Percentiles rank a stretch among this genome's conserved stretches.
phyloP scores from a whole-genome alignment of 1,140 invertebrate genomes.

The Brachionus angularis region DNA sequence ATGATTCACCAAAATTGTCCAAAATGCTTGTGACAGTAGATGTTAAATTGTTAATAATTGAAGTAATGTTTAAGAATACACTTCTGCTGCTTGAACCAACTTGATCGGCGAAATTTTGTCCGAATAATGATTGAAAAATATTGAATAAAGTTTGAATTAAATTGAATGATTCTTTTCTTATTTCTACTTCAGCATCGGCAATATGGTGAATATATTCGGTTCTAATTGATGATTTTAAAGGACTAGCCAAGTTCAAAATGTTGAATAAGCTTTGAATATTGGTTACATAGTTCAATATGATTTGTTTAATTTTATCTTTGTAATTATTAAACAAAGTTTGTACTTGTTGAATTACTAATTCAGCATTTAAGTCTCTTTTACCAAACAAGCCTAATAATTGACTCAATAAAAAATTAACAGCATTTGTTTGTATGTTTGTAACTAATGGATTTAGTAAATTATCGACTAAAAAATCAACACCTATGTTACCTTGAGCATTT shows the following conservation, averaged over 20 bases:
- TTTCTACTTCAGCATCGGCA: background rate
- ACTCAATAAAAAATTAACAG: background rate
- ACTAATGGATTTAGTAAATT: conserved; percentile 13
- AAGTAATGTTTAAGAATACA: background rate
- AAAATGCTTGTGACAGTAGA: conserved; percentile 1
- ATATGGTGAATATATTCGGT: conserved; percentile 1
- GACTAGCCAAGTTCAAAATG: conserved; percentile 7
- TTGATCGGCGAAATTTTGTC: conserved; percentile 1
- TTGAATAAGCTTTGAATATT: conserved; percentile 17
- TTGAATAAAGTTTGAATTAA: conserved; percentile 2
- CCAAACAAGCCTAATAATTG: background rate
- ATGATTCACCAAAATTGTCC: conserved; percentile 20
- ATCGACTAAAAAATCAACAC: conserved; percentile 26
- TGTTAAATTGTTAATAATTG: conserved; percentile 9
- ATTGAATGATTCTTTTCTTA: background rate
- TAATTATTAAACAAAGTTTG: conserved; percentile 1
- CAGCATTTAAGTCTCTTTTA: conserved; percentile 3
- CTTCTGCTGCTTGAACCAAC: conserved; percentile 11
- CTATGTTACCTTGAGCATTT: conserved; percentile 22
- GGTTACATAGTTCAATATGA: background rate
- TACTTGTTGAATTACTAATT: conserved; percentile 7
- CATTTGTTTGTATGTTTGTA: background rate
- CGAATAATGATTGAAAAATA: conserved; percentile 7
- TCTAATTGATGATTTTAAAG: background rate
- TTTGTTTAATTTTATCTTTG: conserved; percentile 34